Conservation (phyloP, 2,797 vertebrate genomes). For the Gouania willdenowi region DNA sequence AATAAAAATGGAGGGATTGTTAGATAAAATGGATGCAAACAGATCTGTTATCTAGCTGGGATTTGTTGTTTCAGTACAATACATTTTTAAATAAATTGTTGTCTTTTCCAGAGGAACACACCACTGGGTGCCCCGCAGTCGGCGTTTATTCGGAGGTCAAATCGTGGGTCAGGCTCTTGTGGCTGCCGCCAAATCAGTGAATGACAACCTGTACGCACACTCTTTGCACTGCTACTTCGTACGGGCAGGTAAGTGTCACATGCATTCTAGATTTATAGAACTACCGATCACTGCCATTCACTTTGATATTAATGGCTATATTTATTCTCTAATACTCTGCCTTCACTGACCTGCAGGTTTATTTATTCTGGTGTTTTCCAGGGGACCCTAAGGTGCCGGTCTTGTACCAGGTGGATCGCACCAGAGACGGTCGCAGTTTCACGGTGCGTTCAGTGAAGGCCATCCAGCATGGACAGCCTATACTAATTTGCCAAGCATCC, state of each 20-base stretch:
- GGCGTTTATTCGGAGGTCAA: conserved; percentile 89
- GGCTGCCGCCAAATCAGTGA: conserved; percentile 86
- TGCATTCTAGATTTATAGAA: no score
- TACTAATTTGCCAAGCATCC: conserved; percentile 89
- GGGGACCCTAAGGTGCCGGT: conserved; percentile 90
- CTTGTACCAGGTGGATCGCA: conserved; percentile 90
- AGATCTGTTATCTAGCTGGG: background rate
- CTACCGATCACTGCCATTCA: no score
- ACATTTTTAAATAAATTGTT: no score
- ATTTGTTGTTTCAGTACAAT: background rate
- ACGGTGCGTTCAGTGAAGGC: conserved; percentile 88
- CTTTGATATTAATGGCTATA: background rate
- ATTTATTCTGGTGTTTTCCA: conserved; percentile 50
- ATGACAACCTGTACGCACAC: conserved; percentile 78
- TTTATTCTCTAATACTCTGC: no score
- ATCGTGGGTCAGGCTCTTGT: conserved; percentile 92
- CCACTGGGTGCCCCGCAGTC: conserved; percentile 85
- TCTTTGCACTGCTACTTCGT: conserved; percentile 97
- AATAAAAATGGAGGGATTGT: no score
- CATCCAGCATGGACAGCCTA: conserved; percentile 86
- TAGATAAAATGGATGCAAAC: background rate
- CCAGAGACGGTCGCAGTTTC: conserved; percentile 87
- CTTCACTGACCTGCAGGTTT: no score
- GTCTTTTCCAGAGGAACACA: conserved; percentile 87
- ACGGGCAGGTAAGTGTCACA: conserved; percentile 79